Base-by-base conservation (phyloP, 1,140 invertebrate species). In the Hormaphis cornu region DNA sequence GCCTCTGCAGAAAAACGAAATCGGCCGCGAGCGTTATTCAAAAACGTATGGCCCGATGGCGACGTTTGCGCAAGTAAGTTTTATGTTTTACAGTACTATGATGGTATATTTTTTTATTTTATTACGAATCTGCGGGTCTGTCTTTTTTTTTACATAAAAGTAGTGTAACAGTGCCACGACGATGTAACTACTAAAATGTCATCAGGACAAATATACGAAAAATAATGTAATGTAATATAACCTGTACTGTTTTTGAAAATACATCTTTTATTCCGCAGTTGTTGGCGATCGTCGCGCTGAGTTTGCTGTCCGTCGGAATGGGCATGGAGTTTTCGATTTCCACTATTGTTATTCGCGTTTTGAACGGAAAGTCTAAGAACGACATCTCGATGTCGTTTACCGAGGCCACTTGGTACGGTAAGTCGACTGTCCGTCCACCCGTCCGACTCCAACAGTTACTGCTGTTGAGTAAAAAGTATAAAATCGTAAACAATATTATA, bases 31-130 rank as follows among this genome's bases (percentile, higher is more conserved):
- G 3, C 18, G 8, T 12, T 3, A 14, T 54, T 10, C 3, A 20
- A 61, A 46, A 44, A 61, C 18, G 7, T 61, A 61, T 28, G 58
- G 58, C 24, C 1, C 24, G 24, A 61, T 12, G 37, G 24, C 58
- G 3, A 61, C 58, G 1, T 4, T 61, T 8, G 58, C 58, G 7
- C 58, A 61, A 61, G 58, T 61, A 18, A 61, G 24, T 44, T n/a
- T 28, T 50, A 22, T 9, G 9, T 33, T 6, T 33, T 33, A 6
- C 30, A 4, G 30, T 9, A 33, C 4, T 33, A 6, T 4, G 4
- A 6, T 33, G 9, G 9, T 6, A 33, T 33, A 33, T n/a, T n/a
- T 18, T 9, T 4, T 3, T 33, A 33, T 53, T 16, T 33, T 30
- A 33, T 33, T 33, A 33, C n/a, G n/a, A n/a, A n/a, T n/a, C n/a